Evolutionary conservation across 23 tunicate species (phyloP), one percentile per base, ranked within the genome.

Genomic region (Styela clava): DNA sequence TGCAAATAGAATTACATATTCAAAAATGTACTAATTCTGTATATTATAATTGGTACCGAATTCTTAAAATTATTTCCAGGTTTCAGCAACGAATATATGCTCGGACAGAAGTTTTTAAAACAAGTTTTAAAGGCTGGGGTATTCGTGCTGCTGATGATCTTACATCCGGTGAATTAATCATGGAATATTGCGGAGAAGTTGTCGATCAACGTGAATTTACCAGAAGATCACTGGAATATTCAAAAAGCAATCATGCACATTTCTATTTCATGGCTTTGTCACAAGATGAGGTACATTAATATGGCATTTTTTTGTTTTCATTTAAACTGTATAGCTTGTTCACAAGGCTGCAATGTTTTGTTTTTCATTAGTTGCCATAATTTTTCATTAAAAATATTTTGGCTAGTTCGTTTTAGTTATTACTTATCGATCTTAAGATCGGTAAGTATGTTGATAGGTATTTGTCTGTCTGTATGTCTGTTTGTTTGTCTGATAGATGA

Each of bases 101-200:
- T 16, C 88, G 79, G 20, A 89, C 91, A 5, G 91, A 94, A 86
- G 98, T 94, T 19, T 94, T 94, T 64, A 74, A 79, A 34, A 94
- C 98, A 0, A 35, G 78, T 2, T 89, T 88, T 87, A 94, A 94
- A 63, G 98, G 98, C 7, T 85, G 88, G 91, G 98, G 98, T 24
- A 64, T 94, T 12, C 61, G 83, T 63, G 95, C 98, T 3, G 65
- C 85, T 2, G 78, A 71, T 5, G 67, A 64, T 34, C 34, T 94
- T 0, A 34, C 72, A 2, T 73, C 88, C 16, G 95, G 95, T 16
- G 72, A 81, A 77, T 64, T 94, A 34, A 83, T 94, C 52, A 94
- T 94, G 98, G 98, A 94, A 56, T 94, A 94, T 69, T 85, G 90
- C 76, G 98, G 98, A 27, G 98, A 94, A 68, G 98, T 94, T 20